Conservation (phyloP, 2,888 invertebrate genomes). For the Aphodius sticticus region DNA sequence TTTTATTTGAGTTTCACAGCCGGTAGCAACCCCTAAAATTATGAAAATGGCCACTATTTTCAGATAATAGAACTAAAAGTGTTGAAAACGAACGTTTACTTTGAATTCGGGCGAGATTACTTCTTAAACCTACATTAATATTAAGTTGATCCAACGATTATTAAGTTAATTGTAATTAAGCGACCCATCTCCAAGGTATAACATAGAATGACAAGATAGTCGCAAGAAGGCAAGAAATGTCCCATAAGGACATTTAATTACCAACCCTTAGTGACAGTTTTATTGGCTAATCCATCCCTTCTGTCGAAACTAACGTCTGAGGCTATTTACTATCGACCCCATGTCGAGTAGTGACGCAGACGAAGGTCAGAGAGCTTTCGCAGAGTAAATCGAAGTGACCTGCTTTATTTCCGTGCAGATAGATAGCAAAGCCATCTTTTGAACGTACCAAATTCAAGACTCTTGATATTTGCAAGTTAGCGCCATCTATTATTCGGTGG, state of each 20-base stretch:
- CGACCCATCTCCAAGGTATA: conserved; percentile 6
- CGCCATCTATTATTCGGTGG: conserved; percentile 12
- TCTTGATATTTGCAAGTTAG: background rate
- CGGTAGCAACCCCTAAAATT: too few species aligned
- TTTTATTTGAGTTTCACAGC: too few species aligned
- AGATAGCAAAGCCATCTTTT: conserved; percentile 6
- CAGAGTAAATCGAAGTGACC: conserved; percentile 5
- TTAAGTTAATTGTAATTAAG: background rate
- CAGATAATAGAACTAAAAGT: too few species aligned
- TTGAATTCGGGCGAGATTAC: too few species aligned
- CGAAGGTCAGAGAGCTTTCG: background rate
- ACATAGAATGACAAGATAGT: background rate
- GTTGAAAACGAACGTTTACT: too few species aligned
- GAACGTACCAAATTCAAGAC: background rate
- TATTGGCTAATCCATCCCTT: conserved; percentile 35
- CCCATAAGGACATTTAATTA: conserved; percentile 23
- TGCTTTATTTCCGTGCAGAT: conserved; percentile 8
- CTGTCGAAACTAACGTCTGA: conserved; percentile 15
- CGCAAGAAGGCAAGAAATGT: background rate
- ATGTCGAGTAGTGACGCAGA: conserved; percentile 4
- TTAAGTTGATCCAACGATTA: conserved; percentile 9
- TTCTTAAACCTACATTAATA: too few species aligned
- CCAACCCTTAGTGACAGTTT: conserved; percentile 29
- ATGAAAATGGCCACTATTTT: too few species aligned
- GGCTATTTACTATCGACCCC: conserved; percentile 25